Conservation (phyloP, 2,113 vertebrate species). For the Pristiophorus japonicus region DNA sequence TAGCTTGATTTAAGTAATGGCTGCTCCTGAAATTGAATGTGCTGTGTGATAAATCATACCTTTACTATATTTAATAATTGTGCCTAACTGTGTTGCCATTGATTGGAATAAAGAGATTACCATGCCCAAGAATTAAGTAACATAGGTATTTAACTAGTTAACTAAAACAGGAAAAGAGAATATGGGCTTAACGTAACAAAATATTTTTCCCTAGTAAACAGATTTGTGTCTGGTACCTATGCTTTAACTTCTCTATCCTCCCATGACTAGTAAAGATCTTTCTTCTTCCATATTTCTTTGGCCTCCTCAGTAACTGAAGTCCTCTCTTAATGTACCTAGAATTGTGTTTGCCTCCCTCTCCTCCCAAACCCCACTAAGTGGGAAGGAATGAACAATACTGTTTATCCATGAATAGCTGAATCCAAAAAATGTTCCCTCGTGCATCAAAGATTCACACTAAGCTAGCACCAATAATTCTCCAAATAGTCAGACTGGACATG, state of each 20-base stretch:
- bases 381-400: neutral
- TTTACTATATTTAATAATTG: constrained; percentile 15
- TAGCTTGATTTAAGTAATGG: constrained; percentile 32
- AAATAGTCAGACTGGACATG: neutral
- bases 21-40: neutral
- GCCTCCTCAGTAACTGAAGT: neutral
- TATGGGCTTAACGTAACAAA: neutral
- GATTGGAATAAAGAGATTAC: neutral
- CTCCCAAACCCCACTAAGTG: neutral
- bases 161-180: neutral
- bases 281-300: neutral
- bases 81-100: neutral
- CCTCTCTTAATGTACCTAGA: neutral
- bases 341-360: neutral
- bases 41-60: constrained; percentile 22
- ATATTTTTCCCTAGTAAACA: neutral
- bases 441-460: neutral
- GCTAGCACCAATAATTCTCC: neutral
- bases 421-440: neutral
- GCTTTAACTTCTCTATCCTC: neutral
- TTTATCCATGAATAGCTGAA: neutral
- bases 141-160: neutral
- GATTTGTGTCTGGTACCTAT: neutral
- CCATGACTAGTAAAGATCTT: neutral
- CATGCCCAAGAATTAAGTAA: neutral